Conservation (phyloP, 2,797 vertebrate genomes). For the Sebastes kiyomatsui region DNA sequence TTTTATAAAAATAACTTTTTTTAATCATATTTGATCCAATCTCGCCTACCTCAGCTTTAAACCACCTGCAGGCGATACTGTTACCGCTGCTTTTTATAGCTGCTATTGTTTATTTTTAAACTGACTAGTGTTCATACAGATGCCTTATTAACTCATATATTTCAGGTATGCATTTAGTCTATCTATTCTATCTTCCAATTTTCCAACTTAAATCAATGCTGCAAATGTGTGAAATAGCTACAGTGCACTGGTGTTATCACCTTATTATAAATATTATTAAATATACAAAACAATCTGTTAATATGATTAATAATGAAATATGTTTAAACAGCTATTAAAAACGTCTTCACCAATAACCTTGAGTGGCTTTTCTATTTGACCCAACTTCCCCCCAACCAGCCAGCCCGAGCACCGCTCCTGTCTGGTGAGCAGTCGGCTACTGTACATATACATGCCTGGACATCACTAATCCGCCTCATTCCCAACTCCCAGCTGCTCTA, state of each 20-base stretch:
- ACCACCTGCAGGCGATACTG: no score
- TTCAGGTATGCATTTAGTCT: no score
- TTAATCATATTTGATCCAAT: no score
- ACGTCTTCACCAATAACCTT: background rate
- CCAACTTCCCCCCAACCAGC: background rate
- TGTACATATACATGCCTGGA: slow-evolving; percentile 16
- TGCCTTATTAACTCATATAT: no score
- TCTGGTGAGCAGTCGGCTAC: background rate
- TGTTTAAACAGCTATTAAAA: background rate
- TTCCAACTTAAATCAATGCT: background rate
- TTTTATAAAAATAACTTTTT: no score
- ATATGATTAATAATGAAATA: background rate
- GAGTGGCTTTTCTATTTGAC: background rate
- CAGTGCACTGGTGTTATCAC: background rate
- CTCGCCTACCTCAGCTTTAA: no score
- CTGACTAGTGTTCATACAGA: no score
- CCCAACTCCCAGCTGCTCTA: slow-evolving; percentile 51
- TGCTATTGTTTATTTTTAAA: no score
- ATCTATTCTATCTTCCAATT: no score
- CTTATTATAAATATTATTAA: background rate
- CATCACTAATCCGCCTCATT: slow-evolving; percentile 74
- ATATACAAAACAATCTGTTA: background rate
- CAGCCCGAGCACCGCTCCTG: background rate
- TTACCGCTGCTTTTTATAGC: no score
- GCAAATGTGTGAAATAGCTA: background rate